A percentile compares a stretch with the other conserved stretches of the same genome.
These are phyloP conservation scores for Rotaria sp. DNA, from an alignment of 2,888 invertebrate species.

Conservation along the genomic window DNA sequence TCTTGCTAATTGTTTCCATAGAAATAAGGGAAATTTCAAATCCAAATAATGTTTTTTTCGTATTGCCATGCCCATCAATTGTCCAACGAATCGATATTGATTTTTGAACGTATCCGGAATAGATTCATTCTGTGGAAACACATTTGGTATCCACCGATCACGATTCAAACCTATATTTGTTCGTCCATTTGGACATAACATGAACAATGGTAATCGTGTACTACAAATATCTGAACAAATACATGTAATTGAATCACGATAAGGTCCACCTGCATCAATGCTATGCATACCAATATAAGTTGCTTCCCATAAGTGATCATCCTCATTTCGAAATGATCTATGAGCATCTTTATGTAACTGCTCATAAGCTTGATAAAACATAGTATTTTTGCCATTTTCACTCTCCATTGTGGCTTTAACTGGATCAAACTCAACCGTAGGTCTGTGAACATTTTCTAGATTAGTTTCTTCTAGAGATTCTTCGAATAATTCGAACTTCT, in stretches of 20 bases:
- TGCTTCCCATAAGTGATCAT: background rate
- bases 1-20: background rate
- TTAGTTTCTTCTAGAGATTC: background rate
- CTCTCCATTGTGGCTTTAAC: background rate
- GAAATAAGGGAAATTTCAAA: background rate
- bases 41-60: slow-evolving; percentile 8
- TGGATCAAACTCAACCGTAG: background rate
- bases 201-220: background rate
- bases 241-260: background rate
- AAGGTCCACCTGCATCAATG: background rate
- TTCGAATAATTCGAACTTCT: background rate
- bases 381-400: background rate
- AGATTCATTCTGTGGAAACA: background rate
- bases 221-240: slow-evolving; percentile 5
- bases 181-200: slow-evolving; percentile 6
- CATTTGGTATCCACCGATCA: slow-evolving; percentile 2
- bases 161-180: background rate
- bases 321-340: background rate
- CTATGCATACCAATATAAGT: background rate
- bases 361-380: background rate
- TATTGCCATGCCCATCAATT: slow-evolving; percentile 2
- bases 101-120: background rate
- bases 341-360: background rate
- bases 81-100: slow-evolving; percentile 24
- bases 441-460: background rate